These are phyloP conservation scores for Pseudopodoces humilis DNA, from an alignment of 2,113 vertebrate genomes.

Conservation along the genomic window DNA sequence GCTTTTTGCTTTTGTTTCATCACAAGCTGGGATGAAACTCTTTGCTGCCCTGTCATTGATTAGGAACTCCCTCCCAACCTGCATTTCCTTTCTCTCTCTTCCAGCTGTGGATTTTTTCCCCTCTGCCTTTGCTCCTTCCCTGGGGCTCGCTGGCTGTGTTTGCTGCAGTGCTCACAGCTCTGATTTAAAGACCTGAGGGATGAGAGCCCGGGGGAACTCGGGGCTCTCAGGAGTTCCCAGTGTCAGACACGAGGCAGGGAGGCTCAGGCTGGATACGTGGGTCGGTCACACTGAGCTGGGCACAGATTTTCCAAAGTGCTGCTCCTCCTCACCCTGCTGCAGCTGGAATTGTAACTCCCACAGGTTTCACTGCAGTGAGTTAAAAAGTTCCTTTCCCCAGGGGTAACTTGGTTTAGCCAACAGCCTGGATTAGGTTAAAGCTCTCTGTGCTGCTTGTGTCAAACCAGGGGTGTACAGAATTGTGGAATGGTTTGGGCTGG, in stretches of 20 bases:
- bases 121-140: neutral
- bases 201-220: neutral
- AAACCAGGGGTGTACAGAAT: neutral
- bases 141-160: neutral
- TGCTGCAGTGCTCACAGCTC: neutral
- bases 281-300: neutral
- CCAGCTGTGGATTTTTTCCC: neutral
- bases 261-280: neutral
- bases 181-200: neutral
- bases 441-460: neutral
- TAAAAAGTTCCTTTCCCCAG: neutral
- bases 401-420: neutral
- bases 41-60: neutral
- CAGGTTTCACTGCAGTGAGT: neutral
- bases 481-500: neutral
- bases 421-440: neutral
- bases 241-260: rapidly evolving
- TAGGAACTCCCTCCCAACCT: neutral
- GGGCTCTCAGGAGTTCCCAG: neutral
- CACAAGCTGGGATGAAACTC: neutral
- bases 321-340: neutral
- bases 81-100: neutral
- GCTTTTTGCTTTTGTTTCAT: neutral
- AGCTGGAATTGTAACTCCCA: neutral
- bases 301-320: neutral